Percentiles rank a stretch among this genome's conserved stretches.
Evolutionary conservation across 2,797 vertebrate genomes (phyloP).

Genomic region (Dendrocincla tyrannina): DNA sequence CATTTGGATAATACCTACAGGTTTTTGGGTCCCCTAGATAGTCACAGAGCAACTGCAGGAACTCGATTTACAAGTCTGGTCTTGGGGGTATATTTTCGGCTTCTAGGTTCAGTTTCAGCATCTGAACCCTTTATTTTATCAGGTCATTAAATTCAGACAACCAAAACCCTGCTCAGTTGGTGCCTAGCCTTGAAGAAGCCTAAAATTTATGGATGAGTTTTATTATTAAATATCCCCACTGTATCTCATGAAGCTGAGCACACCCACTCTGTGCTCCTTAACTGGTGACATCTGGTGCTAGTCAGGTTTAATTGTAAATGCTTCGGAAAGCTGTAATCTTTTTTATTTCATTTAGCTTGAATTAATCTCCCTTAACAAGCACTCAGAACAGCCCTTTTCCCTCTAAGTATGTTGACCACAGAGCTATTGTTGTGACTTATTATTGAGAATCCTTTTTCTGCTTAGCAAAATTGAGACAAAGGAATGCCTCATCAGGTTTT

Average conservation of each 20-base stretch:
- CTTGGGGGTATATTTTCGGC: not conserved
- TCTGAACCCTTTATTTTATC: not conserved
- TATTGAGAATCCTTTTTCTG: not conserved
- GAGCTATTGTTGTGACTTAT: not conserved
- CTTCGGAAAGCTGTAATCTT: conserved; percentile 4
- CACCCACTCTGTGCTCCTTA: not conserved
- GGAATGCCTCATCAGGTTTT: conserved; percentile 23
- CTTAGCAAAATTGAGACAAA: conserved; percentile 5
- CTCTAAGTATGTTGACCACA: not conserved
- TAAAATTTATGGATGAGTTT: not conserved
- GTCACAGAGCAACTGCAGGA: not conserved
- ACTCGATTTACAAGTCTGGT: not conserved
- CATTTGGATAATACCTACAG: not conserved
- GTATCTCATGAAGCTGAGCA: not conserved
- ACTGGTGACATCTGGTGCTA: conserved; percentile 21
- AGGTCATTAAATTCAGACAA: not conserved
- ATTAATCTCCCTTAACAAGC: conserved; percentile 34
- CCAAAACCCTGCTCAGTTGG: not conserved
- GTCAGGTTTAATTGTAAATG: conserved; percentile 29
- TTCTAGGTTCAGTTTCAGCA: not conserved
- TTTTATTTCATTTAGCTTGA: conserved; percentile 26
- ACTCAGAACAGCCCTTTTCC: not conserved
- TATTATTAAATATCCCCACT: not conserved
- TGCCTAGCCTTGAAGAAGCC: not conserved
- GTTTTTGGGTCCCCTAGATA: not conserved